Percentiles rank a stretch among this genome's conserved stretches.
Evolutionary conservation across 1,140 invertebrate genomes (phyloP).

Genomic region (Leptestheria dahalacensis): DNA sequence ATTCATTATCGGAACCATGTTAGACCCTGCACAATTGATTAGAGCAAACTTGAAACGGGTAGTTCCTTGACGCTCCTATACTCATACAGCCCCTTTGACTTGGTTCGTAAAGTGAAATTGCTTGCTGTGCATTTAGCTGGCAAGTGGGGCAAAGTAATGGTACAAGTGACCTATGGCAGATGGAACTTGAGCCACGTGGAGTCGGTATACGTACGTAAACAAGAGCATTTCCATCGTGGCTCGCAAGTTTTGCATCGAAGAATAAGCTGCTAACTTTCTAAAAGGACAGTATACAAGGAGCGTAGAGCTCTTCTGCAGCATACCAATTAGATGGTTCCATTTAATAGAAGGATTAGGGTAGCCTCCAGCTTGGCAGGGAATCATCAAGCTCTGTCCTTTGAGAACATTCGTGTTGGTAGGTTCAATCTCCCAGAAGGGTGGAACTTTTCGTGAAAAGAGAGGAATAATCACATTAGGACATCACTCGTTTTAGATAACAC

Average conservation of each 20-base stretch:
- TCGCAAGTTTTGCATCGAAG: too few relatives aligned
- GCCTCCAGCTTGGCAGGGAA: constrained; percentile 5
- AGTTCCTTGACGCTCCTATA: neutral
- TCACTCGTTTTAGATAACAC: neutral
- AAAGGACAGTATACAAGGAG: too few relatives aligned
- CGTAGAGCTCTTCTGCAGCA: too few relatives aligned
- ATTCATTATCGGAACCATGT: neutral
- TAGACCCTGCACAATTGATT: neutral
- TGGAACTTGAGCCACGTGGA: too few relatives aligned
- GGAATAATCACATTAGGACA: neutral
- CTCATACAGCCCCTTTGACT: neutral
- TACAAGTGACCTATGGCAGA: too few relatives aligned
- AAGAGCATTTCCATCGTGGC: too few relatives aligned
- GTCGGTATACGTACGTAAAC: too few relatives aligned
- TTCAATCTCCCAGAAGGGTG: constrained; percentile 13
- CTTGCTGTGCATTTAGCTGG: too few relatives aligned
- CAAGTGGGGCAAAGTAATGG: too few relatives aligned
- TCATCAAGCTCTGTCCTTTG: neutral
- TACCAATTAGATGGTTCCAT: constrained; percentile 2
- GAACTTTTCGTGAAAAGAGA: constrained; percentile 8
- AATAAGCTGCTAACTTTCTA: too few relatives aligned
- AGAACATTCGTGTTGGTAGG: constrained; percentile 1
- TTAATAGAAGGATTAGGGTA: constrained; percentile 8
- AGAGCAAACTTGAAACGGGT: neutral
- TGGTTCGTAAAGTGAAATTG: too few relatives aligned